A percentile compares a stretch with the other conserved stretches of the same genome.
Evolutionary conservation across 2,797 vertebrate species (phyloP).

Genomic region (Gymnothorax javanicus): DNA sequence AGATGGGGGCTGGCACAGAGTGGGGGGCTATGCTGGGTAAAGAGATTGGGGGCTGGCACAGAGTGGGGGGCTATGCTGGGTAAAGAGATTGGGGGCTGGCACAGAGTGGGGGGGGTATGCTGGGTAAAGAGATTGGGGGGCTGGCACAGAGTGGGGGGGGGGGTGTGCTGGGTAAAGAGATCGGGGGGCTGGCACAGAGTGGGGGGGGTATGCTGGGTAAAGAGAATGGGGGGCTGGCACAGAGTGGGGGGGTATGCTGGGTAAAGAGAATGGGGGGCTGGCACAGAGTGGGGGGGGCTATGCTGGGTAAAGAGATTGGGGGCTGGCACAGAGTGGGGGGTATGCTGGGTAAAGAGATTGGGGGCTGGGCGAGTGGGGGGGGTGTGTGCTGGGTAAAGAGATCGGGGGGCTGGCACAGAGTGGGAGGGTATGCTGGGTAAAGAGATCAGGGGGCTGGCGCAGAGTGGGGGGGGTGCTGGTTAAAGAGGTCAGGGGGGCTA

Average conservation of each 20-base stretch:
- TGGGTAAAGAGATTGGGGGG: slow-evolving; percentile 43
- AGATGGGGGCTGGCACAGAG: slow-evolving; percentile 32
- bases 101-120: not conserved
- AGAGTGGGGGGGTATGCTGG: slow-evolving; percentile 40
- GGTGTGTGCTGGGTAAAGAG: not conserved
- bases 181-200: no score
- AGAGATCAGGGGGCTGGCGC: slow-evolving; percentile 31
- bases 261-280: slow-evolving; percentile 32
- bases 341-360: not conserved
- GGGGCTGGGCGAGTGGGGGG: slow-evolving; percentile 42
- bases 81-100: not conserved
- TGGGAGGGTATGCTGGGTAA: slow-evolving; percentile 8
- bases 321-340: no score
- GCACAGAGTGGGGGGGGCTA: slow-evolving; percentile 27
- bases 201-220: slow-evolving; percentile 16
- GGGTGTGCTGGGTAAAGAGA: no score
- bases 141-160: slow-evolving; percentile 48
- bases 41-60: not conserved
- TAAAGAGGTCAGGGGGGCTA: slow-evolving; percentile 24
- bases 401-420: slow-evolving; percentile 33
- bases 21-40: slow-evolving; percentile 13
- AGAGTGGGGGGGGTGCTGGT: slow-evolving; percentile 23
- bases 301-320: not conserved
- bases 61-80: slow-evolving; percentile 41
- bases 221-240: not conserved